These are phyloP conservation scores for Noctua comes DNA, from an alignment of 2,888 invertebrate genomes.

Conservation along the genomic window DNA sequence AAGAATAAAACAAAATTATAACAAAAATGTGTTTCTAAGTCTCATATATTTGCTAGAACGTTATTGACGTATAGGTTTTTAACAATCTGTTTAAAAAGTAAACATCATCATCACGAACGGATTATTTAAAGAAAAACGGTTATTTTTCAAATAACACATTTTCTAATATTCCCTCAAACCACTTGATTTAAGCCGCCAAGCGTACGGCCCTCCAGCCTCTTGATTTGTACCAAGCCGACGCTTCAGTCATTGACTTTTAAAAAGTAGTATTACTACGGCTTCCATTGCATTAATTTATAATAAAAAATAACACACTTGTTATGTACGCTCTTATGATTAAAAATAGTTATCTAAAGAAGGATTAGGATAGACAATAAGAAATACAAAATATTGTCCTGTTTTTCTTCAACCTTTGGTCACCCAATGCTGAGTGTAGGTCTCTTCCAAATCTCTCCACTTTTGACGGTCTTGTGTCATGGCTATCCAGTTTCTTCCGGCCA, in stretches of 20 bases:
- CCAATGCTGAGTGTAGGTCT: no score
- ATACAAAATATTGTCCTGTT: no score
- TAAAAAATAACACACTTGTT: background rate
- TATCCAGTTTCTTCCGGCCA: no score
- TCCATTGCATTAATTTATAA: background rate
- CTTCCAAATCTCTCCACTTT: no score
- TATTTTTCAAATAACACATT: constrained; percentile 13
- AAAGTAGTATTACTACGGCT: constrained; percentile 6
- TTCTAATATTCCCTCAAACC: constrained; percentile 31
- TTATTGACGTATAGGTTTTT: no score
- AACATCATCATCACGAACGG: background rate
- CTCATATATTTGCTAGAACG: no score
- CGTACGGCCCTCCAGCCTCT: constrained; percentile 41
- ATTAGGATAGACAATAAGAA: background rate
- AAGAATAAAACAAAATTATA: no score
- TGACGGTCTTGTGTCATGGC: no score
- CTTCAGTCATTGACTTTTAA: constrained; percentile 26
- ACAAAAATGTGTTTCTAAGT: no score
- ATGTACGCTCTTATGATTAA: background rate
- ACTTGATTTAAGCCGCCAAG: constrained; percentile 27
- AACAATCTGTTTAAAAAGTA: background rate
- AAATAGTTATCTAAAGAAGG: background rate
- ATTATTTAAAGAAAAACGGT: background rate
- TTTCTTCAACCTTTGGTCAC: no score
- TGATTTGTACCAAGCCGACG: constrained; percentile 49